Evolutionary conservation across 2,888 invertebrate genomes (phyloP).

Genomic region (Drosophila colorata): DNA sequence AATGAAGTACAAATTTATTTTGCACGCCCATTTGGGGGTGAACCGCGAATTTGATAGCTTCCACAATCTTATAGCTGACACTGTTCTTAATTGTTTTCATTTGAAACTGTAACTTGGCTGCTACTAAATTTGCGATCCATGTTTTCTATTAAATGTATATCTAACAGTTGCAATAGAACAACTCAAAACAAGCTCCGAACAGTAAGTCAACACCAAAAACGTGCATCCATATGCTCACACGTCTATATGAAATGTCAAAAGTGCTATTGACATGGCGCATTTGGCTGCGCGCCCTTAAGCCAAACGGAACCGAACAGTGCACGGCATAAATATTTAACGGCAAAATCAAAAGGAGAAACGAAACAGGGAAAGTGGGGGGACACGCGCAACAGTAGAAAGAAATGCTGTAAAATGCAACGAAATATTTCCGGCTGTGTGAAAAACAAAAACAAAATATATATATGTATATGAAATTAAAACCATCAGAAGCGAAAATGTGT

Average conservation of each 20-base stretch:
- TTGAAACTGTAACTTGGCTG: too few relatives aligned
- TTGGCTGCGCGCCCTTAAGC: constrained; percentile 37
- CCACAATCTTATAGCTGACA: too few relatives aligned
- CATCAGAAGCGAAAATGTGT: constrained; percentile 22
- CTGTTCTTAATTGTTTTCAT: neutral
- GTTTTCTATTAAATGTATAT: neutral
- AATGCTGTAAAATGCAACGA: constrained; percentile 34
- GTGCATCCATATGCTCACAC: constrained; percentile 17
- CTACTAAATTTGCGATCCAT: neutral
- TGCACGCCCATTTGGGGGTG: too few relatives aligned
- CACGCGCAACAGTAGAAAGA: constrained; percentile 1
- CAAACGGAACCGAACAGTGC: neutral
- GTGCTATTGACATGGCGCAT: constrained; percentile 69
- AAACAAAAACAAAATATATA: neutral
- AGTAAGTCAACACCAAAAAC: constrained; percentile 54
- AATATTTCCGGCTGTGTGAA: constrained; percentile 31
- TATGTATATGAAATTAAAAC: constrained; percentile 16
- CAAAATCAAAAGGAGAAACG: constrained; percentile 6
- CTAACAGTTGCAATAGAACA: neutral
- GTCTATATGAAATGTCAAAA: constrained; percentile 57
- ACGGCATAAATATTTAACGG: constrained; percentile 39
- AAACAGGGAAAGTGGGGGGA: neutral
- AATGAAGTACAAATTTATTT: too few relatives aligned
- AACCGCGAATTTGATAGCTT: too few relatives aligned
- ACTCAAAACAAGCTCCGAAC: neutral